Evolutionary conservation across 2,113 vertebrate species (phyloP).

Genomic region (Syngnathoides biaculeatus): DNA sequence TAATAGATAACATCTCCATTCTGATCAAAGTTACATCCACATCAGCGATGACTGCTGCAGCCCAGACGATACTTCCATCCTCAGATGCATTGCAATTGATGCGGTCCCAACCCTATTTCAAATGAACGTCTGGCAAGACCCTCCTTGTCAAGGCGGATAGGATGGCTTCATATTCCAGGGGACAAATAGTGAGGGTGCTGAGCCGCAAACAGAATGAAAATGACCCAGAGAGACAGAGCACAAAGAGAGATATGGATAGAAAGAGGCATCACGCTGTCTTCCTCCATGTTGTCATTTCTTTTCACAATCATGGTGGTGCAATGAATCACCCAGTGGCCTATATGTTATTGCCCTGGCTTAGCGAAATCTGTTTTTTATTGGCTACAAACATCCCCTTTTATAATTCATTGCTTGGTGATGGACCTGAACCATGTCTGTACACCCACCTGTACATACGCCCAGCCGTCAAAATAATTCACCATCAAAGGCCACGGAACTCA

Average conservation of each 20-base stretch:
- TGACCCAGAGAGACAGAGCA: conserved; percentile 50
- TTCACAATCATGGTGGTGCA: conserved; percentile 36
- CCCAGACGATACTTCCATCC: conserved; percentile 27
- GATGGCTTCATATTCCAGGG: conserved; percentile 33
- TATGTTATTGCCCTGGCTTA: conserved; percentile 36
- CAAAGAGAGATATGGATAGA: conserved; percentile 30
- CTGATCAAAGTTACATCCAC: conserved; percentile 33
- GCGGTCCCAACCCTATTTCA: conserved; percentile 48
- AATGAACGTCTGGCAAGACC: conserved; percentile 50
- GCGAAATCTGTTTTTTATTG: conserved; percentile 44
- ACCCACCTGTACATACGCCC: neutral
- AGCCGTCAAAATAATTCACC: neutral
- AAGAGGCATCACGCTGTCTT: conserved; percentile 23
- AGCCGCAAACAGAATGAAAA: conserved; percentile 59
- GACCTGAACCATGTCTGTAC: neutral
- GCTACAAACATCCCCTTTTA: conserved; percentile 30
- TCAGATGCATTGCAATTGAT: conserved; percentile 55
- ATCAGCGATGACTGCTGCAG: conserved; percentile 17
- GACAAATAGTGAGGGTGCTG: conserved; percentile 42
- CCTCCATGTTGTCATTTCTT: conserved; percentile 31
- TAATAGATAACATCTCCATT: conserved; percentile 15
- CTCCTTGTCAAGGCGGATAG: conserved; percentile 52
- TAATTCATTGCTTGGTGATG: neutral
- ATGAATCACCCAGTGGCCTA: conserved; percentile 60
- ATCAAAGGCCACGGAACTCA: neutral